Evolutionary conservation across 1,140 invertebrate genomes (phyloP).

Genomic region (Aphidius ervi): DNA sequence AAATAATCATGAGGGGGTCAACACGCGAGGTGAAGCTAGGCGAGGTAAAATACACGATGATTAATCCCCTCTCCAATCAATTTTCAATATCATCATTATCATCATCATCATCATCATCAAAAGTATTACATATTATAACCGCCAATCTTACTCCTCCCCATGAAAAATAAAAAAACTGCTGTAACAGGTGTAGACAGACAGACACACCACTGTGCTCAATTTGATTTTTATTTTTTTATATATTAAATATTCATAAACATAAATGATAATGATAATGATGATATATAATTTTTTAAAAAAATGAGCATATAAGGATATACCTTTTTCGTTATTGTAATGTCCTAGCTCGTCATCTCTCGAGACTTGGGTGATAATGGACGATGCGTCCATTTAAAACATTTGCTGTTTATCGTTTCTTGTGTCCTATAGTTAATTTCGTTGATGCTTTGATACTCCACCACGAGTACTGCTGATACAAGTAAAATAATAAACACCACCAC

Average conservation of each 20-base stretch:
- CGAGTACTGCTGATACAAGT: neutral
- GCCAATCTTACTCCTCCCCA: neutral
- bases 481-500: slow-evolving; percentile 4
- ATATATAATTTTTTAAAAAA: slow-evolving; percentile 2
- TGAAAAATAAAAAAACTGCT: slow-evolving; percentile 5
- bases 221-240: too few relatives aligned
- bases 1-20: slow-evolving; percentile 5
- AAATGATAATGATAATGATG: neutral
- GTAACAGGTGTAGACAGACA: slow-evolving; percentile 42
- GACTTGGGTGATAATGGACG: slow-evolving; percentile 97
- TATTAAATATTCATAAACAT: neutral
- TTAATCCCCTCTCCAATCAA: neutral
- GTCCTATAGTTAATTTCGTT: slow-evolving; percentile 43
- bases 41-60: slow-evolving; percentile 20
- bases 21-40: slow-evolving; percentile 14
- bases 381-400: slow-evolving; percentile 92
- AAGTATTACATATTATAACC: neutral
- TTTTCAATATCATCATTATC: too few relatives aligned
- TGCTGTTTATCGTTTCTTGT: slow-evolving; percentile 50
- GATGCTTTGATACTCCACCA: slow-evolving; percentile 35
- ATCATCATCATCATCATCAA: neutral
- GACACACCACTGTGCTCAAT: too few relatives aligned
- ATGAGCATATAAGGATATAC: slow-evolving; percentile 47
- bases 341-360: slow-evolving; percentile 87
- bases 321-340: slow-evolving; percentile 87